phyloP scores from a whole-genome alignment of 1,140 invertebrate genomes.

The Hyposmocoma kahamanoa region DNA sequence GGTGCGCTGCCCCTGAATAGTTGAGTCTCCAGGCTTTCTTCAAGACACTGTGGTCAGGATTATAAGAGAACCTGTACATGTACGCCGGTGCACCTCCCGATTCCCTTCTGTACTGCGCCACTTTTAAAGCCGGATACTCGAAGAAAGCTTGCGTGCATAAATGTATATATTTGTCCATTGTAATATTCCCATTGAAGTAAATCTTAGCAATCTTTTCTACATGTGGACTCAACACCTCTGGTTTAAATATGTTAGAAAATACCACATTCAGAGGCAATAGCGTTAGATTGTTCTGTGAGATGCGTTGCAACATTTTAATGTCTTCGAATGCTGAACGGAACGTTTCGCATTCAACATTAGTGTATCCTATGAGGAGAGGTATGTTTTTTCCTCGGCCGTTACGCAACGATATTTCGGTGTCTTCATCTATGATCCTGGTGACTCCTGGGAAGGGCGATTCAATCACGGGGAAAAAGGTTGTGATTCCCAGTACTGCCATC shows the following conservation, averaged over 20 bases:
- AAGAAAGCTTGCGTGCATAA: conserved; percentile 40
- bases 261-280: conserved; percentile 26
- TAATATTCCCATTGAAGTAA: conserved; percentile 34
- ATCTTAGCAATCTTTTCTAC: conserved; percentile 22
- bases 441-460: conserved; percentile 38
- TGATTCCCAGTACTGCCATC: conserved; percentile 34
- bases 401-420: conserved; percentile 38
- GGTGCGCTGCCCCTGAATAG: conserved; percentile 41
- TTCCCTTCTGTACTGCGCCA: conserved; percentile 26
- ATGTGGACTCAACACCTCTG: conserved; percentile 15
- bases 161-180: conserved; percentile 34
- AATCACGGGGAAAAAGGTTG: conserved; percentile 42
- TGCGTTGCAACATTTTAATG: conserved; percentile 31
- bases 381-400: conserved; percentile 38
- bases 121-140: conserved; percentile 41
- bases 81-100: conserved; percentile 24
- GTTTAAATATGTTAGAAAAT: conserved; percentile 28
- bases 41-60: conserved; percentile 29
- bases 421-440: conserved; percentile 38
- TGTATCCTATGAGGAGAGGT: conserved; percentile 48
- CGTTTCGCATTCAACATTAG: conserved; percentile 39
- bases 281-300: conserved; percentile 29
- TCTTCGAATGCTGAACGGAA: conserved; percentile 39
- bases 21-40: conserved; percentile 22
- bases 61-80: conserved; percentile 48